Conservation (phyloP, 2,797 vertebrate genomes). For the Numenius phaeopus region DNA sequence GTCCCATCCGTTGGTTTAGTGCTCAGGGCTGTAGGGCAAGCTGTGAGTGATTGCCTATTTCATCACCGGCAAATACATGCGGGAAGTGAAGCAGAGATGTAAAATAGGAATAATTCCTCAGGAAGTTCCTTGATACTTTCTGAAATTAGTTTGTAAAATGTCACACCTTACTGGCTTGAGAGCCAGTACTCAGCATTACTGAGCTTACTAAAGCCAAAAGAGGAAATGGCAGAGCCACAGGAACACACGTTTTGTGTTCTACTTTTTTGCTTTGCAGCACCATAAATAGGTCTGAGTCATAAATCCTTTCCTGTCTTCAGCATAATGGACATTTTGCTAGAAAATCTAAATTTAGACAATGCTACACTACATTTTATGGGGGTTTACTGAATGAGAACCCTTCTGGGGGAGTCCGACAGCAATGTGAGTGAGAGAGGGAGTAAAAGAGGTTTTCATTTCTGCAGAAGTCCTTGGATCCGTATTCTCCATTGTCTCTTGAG, state of each 20-base stretch:
- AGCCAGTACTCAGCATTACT: background rate
- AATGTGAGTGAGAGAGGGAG: background rate
- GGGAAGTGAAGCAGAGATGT: background rate
- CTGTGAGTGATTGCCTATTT: constrained; percentile 2
- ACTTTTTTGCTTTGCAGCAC: background rate
- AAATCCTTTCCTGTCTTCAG: background rate
- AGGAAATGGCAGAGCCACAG: background rate
- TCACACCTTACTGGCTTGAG: background rate
- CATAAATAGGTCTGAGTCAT: background rate
- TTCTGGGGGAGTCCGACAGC: rapidly evolving
- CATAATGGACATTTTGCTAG: background rate
- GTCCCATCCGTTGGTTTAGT: background rate
- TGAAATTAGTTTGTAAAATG: background rate
- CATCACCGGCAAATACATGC: background rate
- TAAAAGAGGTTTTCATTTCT: background rate
- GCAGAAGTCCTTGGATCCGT: background rate
- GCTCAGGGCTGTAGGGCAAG: background rate
- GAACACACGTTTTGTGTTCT: background rate
- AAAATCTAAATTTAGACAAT: background rate
- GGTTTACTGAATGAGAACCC: background rate
- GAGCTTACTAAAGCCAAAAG: background rate
- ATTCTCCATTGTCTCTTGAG: background rate
- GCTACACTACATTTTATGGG: background rate
- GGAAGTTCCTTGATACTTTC: background rate
- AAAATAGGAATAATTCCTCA: constrained; percentile 1